phyloP scores from a whole-genome alignment of 2,113 vertebrate species.

The Corydoras sp. region DNA sequence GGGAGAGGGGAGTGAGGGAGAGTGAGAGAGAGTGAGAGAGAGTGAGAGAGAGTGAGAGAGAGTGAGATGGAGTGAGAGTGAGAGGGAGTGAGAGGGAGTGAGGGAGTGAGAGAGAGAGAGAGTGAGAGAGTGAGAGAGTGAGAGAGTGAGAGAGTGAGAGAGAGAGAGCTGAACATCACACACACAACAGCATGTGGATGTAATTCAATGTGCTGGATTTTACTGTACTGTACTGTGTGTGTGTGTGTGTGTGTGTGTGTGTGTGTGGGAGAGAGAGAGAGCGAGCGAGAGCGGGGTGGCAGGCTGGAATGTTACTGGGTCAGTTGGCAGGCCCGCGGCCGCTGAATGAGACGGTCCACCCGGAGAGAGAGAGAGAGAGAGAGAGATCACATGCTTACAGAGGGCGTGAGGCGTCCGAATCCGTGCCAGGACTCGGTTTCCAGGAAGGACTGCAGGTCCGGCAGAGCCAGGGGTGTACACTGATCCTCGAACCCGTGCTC shows the following conservation, averaged over 20 bases:
- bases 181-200: neutral
- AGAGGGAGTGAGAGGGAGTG: neutral
- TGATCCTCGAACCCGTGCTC: too few relatives aligned
- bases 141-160: neutral
- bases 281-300: neutral
- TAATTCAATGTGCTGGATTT: neutral
- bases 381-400: constrained; percentile 13
- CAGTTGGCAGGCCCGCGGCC: constrained; percentile 10
- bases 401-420: neutral
- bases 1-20: neutral
- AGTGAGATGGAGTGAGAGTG: neutral
- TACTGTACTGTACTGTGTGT: neutral
- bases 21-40: constrained; percentile 1
- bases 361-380: neutral
- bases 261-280: neutral
- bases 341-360: constrained; percentile 9
- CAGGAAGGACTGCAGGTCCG: too few relatives aligned
- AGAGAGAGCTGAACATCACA: neutral
- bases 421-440: neutral
- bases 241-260: constrained; percentile 12
- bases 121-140: neutral
- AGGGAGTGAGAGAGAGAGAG: neutral
- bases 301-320: constrained; percentile 9
- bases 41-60: neutral
- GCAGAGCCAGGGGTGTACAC: too few relatives aligned